phyloP scores from a whole-genome alignment of 2,113 vertebrate species.

The Ammodytes dubius region DNA sequence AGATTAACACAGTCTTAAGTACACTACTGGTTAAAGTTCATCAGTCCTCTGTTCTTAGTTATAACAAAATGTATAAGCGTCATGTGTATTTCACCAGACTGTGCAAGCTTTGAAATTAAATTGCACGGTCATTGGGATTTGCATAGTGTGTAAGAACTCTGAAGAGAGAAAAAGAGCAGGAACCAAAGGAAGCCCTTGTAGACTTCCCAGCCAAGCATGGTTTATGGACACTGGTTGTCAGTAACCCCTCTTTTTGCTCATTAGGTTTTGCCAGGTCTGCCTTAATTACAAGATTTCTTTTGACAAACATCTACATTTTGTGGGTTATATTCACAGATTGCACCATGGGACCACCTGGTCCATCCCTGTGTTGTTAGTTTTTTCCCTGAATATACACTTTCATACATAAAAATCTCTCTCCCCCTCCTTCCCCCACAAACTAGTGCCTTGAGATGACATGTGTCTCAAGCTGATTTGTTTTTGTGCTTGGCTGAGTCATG shows the following conservation, averaged over 20 bases:
- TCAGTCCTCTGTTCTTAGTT: slow-evolving; percentile 61
- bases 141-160: slow-evolving; percentile 81
- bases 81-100: slow-evolving; percentile 63
- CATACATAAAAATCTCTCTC: slow-evolving; percentile 42
- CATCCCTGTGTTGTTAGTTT: slow-evolving; percentile 73
- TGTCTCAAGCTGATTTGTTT: slow-evolving; percentile 54
- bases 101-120: slow-evolving; percentile 72
- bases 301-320: slow-evolving; percentile 62
- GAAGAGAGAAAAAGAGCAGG: slow-evolving; percentile 51
- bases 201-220: slow-evolving; percentile 64
- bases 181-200: slow-evolving; percentile 65
- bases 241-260: slow-evolving; percentile 42
- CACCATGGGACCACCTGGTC: slow-evolving; percentile 69
- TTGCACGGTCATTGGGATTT: slow-evolving; percentile 74
- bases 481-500: slow-evolving; percentile 71
- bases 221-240: slow-evolving; percentile 49
- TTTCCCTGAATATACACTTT: slow-evolving; percentile 73
- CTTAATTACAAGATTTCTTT: slow-evolving; percentile 38
- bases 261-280: slow-evolving; percentile 39
- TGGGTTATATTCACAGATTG: slow-evolving; percentile 71
- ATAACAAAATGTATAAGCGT: slow-evolving; percentile 74
- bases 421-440: background rate
- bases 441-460: slow-evolving; percentile 53
- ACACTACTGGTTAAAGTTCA: slow-evolving; percentile 61
- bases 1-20: slow-evolving; percentile 66